Evolutionary conservation across 1,140 invertebrate genomes (phyloP).

Genomic region (Papilio dardanus): DNA sequence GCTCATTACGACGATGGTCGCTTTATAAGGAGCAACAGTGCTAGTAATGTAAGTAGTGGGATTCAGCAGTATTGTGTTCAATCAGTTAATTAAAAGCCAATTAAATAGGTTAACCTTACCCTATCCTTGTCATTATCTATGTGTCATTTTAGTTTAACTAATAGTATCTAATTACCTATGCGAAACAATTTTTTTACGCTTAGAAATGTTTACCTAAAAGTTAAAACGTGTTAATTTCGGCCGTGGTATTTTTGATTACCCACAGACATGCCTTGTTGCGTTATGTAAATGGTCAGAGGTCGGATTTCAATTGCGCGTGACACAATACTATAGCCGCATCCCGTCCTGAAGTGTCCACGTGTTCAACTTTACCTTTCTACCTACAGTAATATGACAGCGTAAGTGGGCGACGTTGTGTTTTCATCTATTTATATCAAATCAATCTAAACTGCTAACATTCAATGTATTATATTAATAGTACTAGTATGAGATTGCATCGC

Average conservation of each 20-base stretch:
- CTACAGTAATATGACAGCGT: not conserved
- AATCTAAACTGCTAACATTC: not conserved
- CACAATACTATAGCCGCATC: not conserved
- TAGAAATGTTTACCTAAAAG: not conserved
- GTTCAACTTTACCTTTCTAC: not conserved
- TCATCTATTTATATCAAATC: not conserved
- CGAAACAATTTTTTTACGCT: not conserved
- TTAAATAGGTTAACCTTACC: no score
- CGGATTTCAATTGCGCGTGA: slow-evolving; percentile 15
- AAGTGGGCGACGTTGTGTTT: not conserved
- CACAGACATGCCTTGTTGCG: slow-evolving; percentile 14
- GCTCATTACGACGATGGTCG: no score
- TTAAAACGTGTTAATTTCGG: not conserved
- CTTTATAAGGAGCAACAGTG: no score
- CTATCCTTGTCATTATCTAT: not conserved
- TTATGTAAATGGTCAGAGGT: slow-evolving; percentile 12
- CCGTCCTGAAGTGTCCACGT: not conserved
- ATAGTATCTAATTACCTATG: not conserved
- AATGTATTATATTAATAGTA: not conserved
- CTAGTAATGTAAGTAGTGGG: no score
- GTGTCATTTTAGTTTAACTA: not conserved
- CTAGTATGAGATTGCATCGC: not conserved
- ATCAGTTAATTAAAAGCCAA: no score
- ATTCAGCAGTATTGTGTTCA: no score
- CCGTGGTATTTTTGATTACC: not conserved